Base-by-base conservation (phyloP, 1,140 invertebrate genomes). In the Rhynchophorus ferrugineus region DNA sequence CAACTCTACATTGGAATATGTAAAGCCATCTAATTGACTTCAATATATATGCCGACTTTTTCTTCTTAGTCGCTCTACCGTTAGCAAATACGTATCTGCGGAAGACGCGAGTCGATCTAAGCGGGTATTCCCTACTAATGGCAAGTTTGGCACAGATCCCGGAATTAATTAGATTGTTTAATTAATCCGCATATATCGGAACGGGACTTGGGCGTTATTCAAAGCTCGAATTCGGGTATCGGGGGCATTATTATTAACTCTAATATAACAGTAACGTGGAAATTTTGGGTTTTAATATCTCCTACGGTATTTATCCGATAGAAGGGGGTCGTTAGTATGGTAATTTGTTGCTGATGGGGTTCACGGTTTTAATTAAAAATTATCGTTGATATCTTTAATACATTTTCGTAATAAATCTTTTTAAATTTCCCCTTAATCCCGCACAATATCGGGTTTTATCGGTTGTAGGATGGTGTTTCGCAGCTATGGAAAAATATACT, bases 151-250 rank as follows among this genome's bases (percentile, higher is more conserved):
- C 24, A 29, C 24, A 5, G 24, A 5, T 5, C 11, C 24, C 18
- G 35, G 34, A 36, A 34, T 47, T 37, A 37, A 47, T 47, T 47
- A 47, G 44, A 34, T 47, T 47, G 35, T 22, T 37, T 18, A 35
- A 47, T 47, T 47, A 47, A 47, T 47, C 44, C 44, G 34, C 44
- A 35, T 47, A 37, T 21, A 47, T 47, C 44, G 44, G 11, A 47
- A 47, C 18, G 44, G 19, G 16, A 3, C 18, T 14, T 3, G 6
- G 21, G 14, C 8, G 21, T 21, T 14, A 29, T 44, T 33, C 20
- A n/a, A 24, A n/a, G 8, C 43, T 9, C n/a, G 18, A 44, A 44
- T 44, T 44, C 20, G 11, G 14, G 19, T 9, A 9, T 29, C 24
- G 24, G 24, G 18, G 20, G 38, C 38, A 11, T 18, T 41, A 41